A percentile compares a stretch with the other conserved stretches of the same genome.
Conservation (phyloP, 2,797 vertebrate genomes). For the Liasis olivaceus region DNA sequence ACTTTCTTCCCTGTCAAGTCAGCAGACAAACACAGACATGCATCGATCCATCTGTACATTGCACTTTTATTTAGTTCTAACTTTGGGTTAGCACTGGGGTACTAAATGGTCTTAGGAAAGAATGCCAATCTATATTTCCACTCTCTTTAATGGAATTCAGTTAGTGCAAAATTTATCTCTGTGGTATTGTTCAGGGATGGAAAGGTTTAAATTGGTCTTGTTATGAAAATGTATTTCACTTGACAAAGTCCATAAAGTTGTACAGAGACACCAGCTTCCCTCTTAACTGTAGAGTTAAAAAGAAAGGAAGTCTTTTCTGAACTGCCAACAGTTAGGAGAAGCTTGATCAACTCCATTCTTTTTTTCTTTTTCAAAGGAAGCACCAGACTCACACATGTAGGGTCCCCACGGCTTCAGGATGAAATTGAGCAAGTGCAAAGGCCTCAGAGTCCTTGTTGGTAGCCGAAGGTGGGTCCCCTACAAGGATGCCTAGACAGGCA, state of each 20-base stretch:
- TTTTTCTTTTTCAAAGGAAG: neutral
- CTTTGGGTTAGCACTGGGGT: conserved; percentile 40
- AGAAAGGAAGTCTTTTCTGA: neutral
- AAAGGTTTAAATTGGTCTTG: conserved; percentile 5
- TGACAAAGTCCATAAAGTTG: conserved; percentile 28
- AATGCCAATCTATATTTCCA: conserved; percentile 3
- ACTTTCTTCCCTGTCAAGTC: conserved; percentile 35
- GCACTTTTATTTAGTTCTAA: conserved; percentile 32
- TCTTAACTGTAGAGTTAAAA: neutral
- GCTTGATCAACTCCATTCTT: neutral
- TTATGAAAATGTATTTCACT: conserved; percentile 41
- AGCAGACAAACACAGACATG: neutral
- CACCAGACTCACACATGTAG: neutral
- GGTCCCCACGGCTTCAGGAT: neutral
- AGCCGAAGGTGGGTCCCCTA: neutral
- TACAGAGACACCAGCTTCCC: neutral
- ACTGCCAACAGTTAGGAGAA: neutral
- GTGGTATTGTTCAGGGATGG: neutral
- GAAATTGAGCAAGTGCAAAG: neutral
- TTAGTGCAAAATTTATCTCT: conserved; percentile 15
- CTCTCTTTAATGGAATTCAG: neutral
- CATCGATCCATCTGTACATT: neutral
- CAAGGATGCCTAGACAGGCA: neutral
- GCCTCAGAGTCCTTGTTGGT: neutral
- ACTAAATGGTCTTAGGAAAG: conserved; percentile 25